A percentile compares a stretch with the other conserved stretches of the same genome.
phyloP scores from a whole-genome alignment of 2,113 vertebrate genomes.

The Daphoenositta chrysoptera region DNA sequence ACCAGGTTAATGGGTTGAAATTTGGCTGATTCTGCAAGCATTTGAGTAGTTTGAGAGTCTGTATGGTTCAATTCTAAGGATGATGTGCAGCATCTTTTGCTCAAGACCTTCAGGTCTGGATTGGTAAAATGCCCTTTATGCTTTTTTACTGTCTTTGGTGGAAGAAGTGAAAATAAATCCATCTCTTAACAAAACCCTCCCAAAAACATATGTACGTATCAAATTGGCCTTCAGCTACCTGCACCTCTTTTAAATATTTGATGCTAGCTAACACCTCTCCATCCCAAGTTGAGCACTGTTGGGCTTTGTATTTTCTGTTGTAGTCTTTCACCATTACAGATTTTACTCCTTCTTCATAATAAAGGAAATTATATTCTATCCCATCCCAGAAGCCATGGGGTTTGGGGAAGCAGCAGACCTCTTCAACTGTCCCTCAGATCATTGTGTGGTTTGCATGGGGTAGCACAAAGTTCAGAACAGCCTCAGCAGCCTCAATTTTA shows the following conservation, averaged over 20 bases:
- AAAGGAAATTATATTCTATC: background rate
- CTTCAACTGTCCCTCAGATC: background rate
- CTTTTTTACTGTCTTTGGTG: background rate
- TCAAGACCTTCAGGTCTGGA: background rate
- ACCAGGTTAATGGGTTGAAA: background rate
- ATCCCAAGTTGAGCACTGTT: background rate
- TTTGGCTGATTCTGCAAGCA: background rate
- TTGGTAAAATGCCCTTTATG: background rate
- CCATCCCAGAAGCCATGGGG: background rate
- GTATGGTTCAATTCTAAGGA: background rate
- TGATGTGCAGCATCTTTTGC: background rate
- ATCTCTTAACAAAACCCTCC: background rate
- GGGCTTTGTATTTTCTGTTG: background rate
- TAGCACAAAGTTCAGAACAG: background rate
- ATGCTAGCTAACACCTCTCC: background rate
- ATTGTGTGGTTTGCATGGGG: background rate
- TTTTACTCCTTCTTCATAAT: background rate
- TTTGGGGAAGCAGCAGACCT: background rate
- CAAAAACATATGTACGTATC: background rate
- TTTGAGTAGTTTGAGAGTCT: background rate
- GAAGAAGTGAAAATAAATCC: background rate
- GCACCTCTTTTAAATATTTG: background rate
- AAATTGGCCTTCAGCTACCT: background rate
- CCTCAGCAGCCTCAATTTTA: background rate
- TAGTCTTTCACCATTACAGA: background rate